Conservation (phyloP, 2,797 vertebrate species). For the Siniperca obscura region DNA sequence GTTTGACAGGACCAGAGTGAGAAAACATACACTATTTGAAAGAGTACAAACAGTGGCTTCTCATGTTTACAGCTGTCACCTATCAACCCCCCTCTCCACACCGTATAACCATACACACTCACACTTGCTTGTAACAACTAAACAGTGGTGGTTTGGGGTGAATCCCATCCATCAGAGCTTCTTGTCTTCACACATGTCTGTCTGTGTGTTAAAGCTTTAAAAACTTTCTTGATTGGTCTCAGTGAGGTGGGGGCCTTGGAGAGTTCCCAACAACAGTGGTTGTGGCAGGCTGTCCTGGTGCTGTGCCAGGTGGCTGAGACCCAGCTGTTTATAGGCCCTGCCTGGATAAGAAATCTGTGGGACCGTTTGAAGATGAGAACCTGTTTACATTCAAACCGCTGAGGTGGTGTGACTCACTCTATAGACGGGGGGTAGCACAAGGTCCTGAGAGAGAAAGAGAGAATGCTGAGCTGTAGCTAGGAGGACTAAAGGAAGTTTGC, state of each 20-base stretch:
- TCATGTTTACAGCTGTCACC: slow-evolving; percentile 70
- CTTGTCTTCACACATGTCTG: slow-evolving; percentile 63
- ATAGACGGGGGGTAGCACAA: slow-evolving; percentile 18
- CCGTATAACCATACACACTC: slow-evolving; percentile 41
- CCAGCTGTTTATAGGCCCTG: slow-evolving; percentile 66
- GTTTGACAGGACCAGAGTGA: slow-evolving; percentile 56
- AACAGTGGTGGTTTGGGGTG: slow-evolving; percentile 54
- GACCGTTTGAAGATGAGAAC: slow-evolving; percentile 64
- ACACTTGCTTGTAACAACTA: slow-evolving; percentile 65
- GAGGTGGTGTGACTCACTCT: slow-evolving; percentile 67
- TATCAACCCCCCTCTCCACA: slow-evolving; percentile 14
- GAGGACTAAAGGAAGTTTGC: slow-evolving; percentile 79
- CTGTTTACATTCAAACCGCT: slow-evolving; percentile 78
- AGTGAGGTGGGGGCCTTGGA: slow-evolving; percentile 31
- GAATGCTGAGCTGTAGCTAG: slow-evolving; percentile 22
- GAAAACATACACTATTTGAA: slow-evolving; percentile 68
- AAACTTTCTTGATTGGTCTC: slow-evolving; percentile 63
- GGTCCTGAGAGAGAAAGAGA: slow-evolving; percentile 33
- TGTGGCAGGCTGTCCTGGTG: slow-evolving; percentile 53
- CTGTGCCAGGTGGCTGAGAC: slow-evolving; percentile 67
- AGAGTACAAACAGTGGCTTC: slow-evolving; percentile 68
- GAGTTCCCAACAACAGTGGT: slow-evolving; percentile 33
- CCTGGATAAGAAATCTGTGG: slow-evolving; percentile 44
- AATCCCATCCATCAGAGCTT: slow-evolving; percentile 51
- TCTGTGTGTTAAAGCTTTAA: slow-evolving; percentile 67